These are phyloP conservation scores for Pseudeuparius sepicola DNA, from an alignment of 2,888 invertebrate species.

Conservation along the genomic window DNA sequence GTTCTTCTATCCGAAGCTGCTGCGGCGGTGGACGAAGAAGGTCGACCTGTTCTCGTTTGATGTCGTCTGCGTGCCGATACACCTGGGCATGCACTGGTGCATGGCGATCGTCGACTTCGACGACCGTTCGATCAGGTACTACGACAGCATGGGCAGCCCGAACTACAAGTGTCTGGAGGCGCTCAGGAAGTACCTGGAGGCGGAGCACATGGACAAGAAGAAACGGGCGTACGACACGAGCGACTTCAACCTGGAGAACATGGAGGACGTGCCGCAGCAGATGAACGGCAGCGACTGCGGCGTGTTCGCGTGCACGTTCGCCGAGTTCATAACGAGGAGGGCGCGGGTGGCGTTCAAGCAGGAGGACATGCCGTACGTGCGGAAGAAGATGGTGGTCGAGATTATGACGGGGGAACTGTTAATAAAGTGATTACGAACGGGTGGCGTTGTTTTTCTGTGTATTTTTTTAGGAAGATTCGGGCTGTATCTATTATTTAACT, in stretches of 20 bases:
- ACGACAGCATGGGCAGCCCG: conserved; percentile 59
- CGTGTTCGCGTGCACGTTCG: conserved; percentile 94
- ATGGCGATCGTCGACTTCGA: conserved; percentile 76
- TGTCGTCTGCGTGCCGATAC: conserved; percentile 82
- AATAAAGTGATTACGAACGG: conserved; percentile 36
- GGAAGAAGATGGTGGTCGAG: conserved; percentile 86
- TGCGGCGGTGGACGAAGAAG: conserved; percentile 85
- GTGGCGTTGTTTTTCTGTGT: too few species aligned
- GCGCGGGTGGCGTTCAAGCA: conserved; percentile 75
- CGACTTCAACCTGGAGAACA: conserved; percentile 57
- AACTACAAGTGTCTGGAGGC: conserved; percentile 66
- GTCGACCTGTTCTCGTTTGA: conserved; percentile 81
- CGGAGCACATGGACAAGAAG: conserved; percentile 85
- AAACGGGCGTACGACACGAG: conserved; percentile 58
- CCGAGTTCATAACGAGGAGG: conserved; percentile 76
- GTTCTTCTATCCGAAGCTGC: conserved; percentile 85
- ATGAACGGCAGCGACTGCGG: conserved; percentile 98
- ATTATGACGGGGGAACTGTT: conserved; percentile 68
- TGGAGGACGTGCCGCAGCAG: conserved; percentile 82
- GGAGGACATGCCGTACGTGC: conserved; percentile 87
- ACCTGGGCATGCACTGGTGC: conserved; percentile 95
- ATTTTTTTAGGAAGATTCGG: too few species aligned
- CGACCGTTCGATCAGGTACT: conserved; percentile 39
- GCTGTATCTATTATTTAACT: too few species aligned
- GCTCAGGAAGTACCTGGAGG: conserved; percentile 65